Evolutionary conservation across 2,888 invertebrate genomes (phyloP), one percentile per base, ranked within the genome.

Genomic region (Fabriciana adippe): DNA sequence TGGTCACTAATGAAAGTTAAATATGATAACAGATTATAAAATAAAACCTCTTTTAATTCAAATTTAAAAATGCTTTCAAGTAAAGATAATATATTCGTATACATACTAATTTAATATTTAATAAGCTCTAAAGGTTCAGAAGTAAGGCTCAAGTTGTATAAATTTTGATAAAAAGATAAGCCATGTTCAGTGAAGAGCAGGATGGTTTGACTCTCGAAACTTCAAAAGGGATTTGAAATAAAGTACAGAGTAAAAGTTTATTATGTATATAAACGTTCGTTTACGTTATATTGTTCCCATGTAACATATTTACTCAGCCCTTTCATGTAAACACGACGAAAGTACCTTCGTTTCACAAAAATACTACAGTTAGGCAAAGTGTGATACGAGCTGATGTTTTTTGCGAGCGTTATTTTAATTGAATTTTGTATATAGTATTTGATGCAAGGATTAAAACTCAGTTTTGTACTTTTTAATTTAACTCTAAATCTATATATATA

Each of bases 111-210:
- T n/a, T n/a, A n/a, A 50, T 50, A 50, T 50, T n/a, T 50, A n/a
- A 41, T 41, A 41, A 41, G 35, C 35, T 41, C 35, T 41, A 41
- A 41, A 41, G 35, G 11, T 41, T 41, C 35, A 41, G 11, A 55
- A 5, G 15, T 14, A 15, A 55, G n/a, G 16, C n/a, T n/a, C 35
- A 55, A 15, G 31, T 55, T n/a, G n/a, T 35, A 31, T 55, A 55
- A 55, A 56, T 41, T 18, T 45, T 45, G 56, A 56, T 45, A 45
- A 6, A 56, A 56, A 6, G 45, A 56, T 56, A 45, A 45, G 45
- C 15, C 56, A 45, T 45, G 21, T 15, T 56, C 45, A 41, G 15
- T 45, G 16, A 21, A 56, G 21, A 45, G 6, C n/a, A 11, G 45
- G 45, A 56, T 21, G 45, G 21, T 45, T 56, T 56, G 14, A 41